Conservation (phyloP, 2,113 vertebrate species). For the Austrofundulus limnaeus region DNA sequence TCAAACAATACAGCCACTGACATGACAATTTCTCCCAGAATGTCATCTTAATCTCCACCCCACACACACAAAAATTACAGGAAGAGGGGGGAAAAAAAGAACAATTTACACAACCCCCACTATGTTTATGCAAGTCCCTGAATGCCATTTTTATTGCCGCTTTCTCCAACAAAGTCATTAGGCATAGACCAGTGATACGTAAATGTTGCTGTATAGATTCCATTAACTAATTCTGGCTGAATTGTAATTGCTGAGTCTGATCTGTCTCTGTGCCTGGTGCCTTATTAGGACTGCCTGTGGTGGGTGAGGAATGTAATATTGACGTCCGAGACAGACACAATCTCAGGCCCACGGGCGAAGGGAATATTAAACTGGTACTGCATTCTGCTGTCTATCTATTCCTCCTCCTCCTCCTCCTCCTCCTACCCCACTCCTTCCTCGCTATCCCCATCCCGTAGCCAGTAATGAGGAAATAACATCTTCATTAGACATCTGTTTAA, state of each 20-base stretch:
- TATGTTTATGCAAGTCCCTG: constrained; percentile 75
- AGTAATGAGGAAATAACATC: constrained; percentile 85
- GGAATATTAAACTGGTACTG: constrained; percentile 80
- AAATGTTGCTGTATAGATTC: constrained; percentile 79
- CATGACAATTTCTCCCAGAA: constrained; percentile 80
- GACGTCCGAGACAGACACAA: constrained; percentile 82
- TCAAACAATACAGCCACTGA: constrained; percentile 78
- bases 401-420: constrained; percentile 59
- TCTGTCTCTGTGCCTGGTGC: constrained; percentile 75
- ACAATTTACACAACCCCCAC: constrained; percentile 68
- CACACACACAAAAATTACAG: constrained; percentile 71
- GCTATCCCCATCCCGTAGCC: constrained; percentile 72
- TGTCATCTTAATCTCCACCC: constrained; percentile 81
- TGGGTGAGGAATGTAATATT: constrained; percentile 81
- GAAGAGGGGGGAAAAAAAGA: constrained; percentile 49
- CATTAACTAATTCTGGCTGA: constrained; percentile 80
- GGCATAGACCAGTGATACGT: constrained; percentile 74
- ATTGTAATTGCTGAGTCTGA: constrained; percentile 82
- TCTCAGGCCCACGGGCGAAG: constrained; percentile 79
- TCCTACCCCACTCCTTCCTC: constrained; percentile 53
- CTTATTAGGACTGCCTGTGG: constrained; percentile 82
- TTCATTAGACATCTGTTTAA: constrained; percentile 86
- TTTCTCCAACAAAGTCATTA: constrained; percentile 80
- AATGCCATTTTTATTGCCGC: constrained; percentile 74
- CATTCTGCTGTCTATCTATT: constrained; percentile 71